These are phyloP conservation scores for Epicampocera succincta DNA, from an alignment of 2,888 invertebrate genomes.

Conservation along the genomic window DNA sequence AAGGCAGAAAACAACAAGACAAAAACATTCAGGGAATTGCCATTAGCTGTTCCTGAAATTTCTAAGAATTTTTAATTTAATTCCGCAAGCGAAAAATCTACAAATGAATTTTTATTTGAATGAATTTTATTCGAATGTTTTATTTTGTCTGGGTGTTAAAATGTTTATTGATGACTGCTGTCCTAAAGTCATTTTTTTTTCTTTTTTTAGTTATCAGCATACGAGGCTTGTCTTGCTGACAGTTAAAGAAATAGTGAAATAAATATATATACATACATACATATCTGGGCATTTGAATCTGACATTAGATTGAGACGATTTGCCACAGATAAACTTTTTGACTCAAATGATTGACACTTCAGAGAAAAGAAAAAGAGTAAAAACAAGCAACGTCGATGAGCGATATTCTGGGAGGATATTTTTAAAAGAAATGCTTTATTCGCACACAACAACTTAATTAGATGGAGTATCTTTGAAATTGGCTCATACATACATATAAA, in stretches of 20 bases:
- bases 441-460: conserved; percentile 39
- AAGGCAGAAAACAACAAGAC: not conserved
- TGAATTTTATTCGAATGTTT: conserved; percentile 7
- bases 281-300: conserved; percentile 41
- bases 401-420: conserved; percentile 6
- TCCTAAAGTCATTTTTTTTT: conserved; percentile 13
- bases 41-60: conserved; percentile 48
- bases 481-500: no score
- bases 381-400: not conserved
- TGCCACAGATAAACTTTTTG: conserved; percentile 49
- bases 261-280: no score
- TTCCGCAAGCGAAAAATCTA: conserved; percentile 10
- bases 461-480: not conserved
- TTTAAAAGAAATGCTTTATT: conserved; percentile 6
- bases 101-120: conserved; percentile 16
- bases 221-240: conserved; percentile 10
- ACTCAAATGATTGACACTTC: conserved; percentile 54
- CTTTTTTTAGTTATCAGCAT: conserved; percentile 33
- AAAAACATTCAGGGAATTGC: conserved; percentile 30
- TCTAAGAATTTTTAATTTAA: conserved; percentile 55
- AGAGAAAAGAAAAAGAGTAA: conserved; percentile 32
- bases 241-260: conserved; percentile 21
- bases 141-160: conserved; percentile 50
- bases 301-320: conserved; percentile 53
- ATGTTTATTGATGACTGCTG: conserved; percentile 47